Evolutionary conservation across 2,888 invertebrate species (phyloP), one percentile per base, ranked within the genome.

Genomic region (Chalcosyrphus nemorum): DNA sequence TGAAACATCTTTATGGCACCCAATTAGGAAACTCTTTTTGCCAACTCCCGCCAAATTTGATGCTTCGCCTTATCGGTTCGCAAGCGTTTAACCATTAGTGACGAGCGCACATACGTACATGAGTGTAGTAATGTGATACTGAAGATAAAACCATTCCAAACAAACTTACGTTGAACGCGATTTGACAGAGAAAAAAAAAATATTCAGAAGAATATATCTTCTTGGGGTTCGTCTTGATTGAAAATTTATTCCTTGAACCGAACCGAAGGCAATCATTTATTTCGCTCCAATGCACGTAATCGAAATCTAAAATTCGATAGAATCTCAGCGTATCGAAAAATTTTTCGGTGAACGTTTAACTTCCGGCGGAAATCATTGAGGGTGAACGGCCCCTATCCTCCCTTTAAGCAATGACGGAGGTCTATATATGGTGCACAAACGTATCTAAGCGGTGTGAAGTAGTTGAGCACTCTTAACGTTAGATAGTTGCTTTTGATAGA

Each of bases 191-290:
- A 52, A 71, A 68, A 32, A 68, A 68, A 68, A 41, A 72, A 72
- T n/a, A 35, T 41, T 27, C 38, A 11, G 27, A 21, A 66, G 72
- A 65, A 82, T 82, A 78, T 78, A 71, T 52, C 70, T 81, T 81
- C 57, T 76, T 27, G 61, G 71, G 77, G 61, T 77, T 77, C 72
- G 77, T 77, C 78, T 82, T 82, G 82, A 82, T 82, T 82, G 82
- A 82, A 82, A 82, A 82, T 82, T 82, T 82, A 82, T 82, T 82
- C 82, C 82, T 66, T 84, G 84, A 84, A 84, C 84, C 80, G 84
- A 84, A 84, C 80, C 68, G 80, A 78, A 74, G 72, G 84, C 78
- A 84, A 84, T 84, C 84, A 78, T 84, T 84, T 84, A 84, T 84
- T 84, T 74, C 72, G 78, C 84, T 68, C 57, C 45, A 74, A 24